Base-by-base conservation (phyloP, 2,888 invertebrate species). In the Brenthis daphne region DNA sequence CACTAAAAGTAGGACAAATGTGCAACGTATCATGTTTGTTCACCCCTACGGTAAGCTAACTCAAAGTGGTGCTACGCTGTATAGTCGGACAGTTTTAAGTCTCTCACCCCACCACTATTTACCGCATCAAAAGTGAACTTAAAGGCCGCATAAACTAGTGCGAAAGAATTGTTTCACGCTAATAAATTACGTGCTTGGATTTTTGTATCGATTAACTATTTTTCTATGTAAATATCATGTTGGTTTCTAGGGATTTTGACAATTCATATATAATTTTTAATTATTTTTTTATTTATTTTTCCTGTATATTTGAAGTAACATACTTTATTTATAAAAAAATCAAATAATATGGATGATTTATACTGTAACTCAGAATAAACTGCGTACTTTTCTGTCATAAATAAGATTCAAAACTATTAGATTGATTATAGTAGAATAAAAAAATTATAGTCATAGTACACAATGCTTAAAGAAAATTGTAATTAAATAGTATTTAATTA, bases 1-100 rank as follows among this genome's bases (percentile, higher is more conserved):
- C 78, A 91, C 80, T 75, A 94, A 84, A 85, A 94, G 84, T 87
- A 94, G 86, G 84, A 93, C 93, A 82, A 89, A 74, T 71, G 86
- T 80, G 81, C 85, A 87, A 78, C 82, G 78, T 85, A 90, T 94
- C 86, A 94, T 94, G 87, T 83, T 82, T 82, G 75, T 79, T 78
- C 75, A 79, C 89, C 92, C 90, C 85, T 91, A 84, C 84, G 77
- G 83, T 85, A 89, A 86, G 89, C 85, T 85, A 82, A 80, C 86
- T 86, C 86, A 84, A 88, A 92, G 85, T 92, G 92, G 90, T 85
- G 85, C 85, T 80, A 75, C 83, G 77, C 76, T 80, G 87, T 84
- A 85, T 84, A 84, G 82, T 75, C 88, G 81, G 85, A 79, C 86
- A 83, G 90, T 92, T 92, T 88, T 92, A 92, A 92, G 86, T 83